Evolutionary conservation across 2,888 invertebrate species (phyloP).

Genomic region (Noctua janthe): DNA sequence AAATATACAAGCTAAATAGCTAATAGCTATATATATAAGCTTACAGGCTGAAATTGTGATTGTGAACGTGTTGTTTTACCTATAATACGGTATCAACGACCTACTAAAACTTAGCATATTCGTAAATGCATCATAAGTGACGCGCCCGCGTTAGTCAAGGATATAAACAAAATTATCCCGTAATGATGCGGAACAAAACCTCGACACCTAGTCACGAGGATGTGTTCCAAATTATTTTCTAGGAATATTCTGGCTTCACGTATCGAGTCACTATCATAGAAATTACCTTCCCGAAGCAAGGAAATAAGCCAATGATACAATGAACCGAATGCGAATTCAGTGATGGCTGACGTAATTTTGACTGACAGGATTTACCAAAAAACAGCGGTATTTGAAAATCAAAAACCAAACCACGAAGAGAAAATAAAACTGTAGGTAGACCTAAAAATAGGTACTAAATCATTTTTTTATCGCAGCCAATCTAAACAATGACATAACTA

Average conservation of each 20-base stretch:
- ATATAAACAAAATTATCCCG: constrained; percentile 31
- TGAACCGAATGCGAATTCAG: background rate
- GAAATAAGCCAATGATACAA: background rate
- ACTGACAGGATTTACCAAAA: background rate
- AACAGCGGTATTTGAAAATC: background rate
- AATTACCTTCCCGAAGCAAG: background rate
- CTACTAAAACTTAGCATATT: constrained; percentile 13
- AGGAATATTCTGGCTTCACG: background rate
- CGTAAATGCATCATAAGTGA: constrained; percentile 23
- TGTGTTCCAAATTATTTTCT: constrained; percentile 14
- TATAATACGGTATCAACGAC: constrained; percentile 1
- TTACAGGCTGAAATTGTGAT: no score
- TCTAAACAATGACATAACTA: constrained; percentile 23
- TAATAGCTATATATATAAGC: background rate
- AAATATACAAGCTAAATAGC: no score
- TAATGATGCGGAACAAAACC: constrained; percentile 34
- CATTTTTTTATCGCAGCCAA: constrained; percentile 5
- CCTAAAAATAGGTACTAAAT: background rate
- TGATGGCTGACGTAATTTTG: constrained; percentile 5
- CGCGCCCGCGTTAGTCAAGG: constrained; percentile 6
- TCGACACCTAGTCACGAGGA: constrained; percentile 3
- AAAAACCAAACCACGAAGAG: background rate
- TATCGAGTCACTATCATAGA: constrained; percentile 25
- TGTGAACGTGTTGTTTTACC: background rate
- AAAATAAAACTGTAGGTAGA: background rate